phyloP scores from a whole-genome alignment of 2,888 invertebrate genomes.

The Drosophila antonietae region DNA sequence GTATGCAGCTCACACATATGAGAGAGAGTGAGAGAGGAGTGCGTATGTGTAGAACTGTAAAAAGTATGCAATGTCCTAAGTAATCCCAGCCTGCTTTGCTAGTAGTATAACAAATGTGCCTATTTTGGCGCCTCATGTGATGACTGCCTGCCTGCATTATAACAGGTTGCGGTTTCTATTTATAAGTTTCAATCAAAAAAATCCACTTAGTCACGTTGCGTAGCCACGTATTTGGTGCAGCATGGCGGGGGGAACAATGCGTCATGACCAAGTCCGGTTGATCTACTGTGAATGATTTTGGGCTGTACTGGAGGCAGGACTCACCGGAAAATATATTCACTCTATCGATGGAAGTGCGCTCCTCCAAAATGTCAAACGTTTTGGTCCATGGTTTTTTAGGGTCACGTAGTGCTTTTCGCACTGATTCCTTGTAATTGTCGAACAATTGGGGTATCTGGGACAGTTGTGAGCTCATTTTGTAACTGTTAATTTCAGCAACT shows the following conservation, averaged over 20 bases:
- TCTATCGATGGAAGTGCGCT: constrained; percentile 90
- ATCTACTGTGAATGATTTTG: constrained; percentile 12
- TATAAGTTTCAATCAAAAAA: constrained; percentile 50
- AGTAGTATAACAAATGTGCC: constrained; percentile 24
- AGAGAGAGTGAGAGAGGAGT: not conserved
- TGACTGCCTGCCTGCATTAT: constrained; percentile 44
- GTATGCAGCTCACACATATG: constrained; percentile 3
- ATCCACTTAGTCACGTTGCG: constrained; percentile 38
- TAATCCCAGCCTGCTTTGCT: constrained; percentile 12
- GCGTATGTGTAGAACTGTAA: constrained; percentile 15
- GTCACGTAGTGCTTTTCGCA: constrained; percentile 88
- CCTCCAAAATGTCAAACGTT: constrained; percentile 88
- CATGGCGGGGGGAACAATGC: constrained; percentile 18
- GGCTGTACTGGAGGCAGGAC: constrained; percentile 66
- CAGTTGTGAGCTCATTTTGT: constrained; percentile 56
- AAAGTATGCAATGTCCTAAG: constrained; percentile 19
- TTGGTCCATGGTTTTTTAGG: constrained; percentile 90
- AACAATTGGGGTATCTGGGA: constrained; percentile 75
- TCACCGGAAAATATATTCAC: constrained; percentile 92
- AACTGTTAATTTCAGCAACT: constrained; percentile 38
- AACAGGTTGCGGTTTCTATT: constrained; percentile 62
- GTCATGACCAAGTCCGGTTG: constrained; percentile 21
- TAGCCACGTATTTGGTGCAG: constrained; percentile 54
- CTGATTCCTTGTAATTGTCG: constrained; percentile 86
- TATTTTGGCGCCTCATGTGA: constrained; percentile 40